A percentile compares a stretch with the other conserved stretches of the same genome.
Conservation (phyloP, 2,888 invertebrate species). For the Drosophila anceps region DNA sequence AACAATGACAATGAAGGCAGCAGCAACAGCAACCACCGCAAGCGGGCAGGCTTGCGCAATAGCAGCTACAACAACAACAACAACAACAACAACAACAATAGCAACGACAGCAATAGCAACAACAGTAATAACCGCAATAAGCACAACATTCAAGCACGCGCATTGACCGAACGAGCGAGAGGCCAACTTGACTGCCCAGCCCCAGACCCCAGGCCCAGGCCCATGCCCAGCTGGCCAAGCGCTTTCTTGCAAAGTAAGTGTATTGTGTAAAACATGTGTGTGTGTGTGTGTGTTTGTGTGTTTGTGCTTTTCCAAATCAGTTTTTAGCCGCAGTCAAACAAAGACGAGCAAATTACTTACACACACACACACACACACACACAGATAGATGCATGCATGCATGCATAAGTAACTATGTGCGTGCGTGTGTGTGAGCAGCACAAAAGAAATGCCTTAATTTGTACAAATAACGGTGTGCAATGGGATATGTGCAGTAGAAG, state of each 20-base stretch:
- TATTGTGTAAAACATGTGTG: background rate
- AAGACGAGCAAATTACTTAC: constrained; percentile 21
- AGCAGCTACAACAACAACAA: constrained; percentile 30
- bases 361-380: background rate
- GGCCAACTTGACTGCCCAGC: constrained; percentile 57
- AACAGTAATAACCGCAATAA: constrained; percentile 30
- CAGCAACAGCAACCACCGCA: constrained; percentile 37
- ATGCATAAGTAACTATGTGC: constrained; percentile 1
- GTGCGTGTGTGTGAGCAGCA: constrained; percentile 29
- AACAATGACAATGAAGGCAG: constrained; percentile 55
- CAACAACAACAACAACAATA: constrained; percentile 38
- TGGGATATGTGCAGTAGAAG: constrained; percentile 19
- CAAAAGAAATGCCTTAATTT: constrained; percentile 61
- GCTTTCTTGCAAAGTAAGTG: constrained; percentile 47
- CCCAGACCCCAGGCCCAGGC: constrained; percentile 37
- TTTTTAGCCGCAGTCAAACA: constrained; percentile 25
- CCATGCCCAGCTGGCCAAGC: constrained; percentile 43
- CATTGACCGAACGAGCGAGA: constrained; percentile 59
- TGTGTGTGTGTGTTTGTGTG: constrained; percentile 18
- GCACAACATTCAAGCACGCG: constrained; percentile 72
- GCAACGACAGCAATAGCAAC: constrained; percentile 23
- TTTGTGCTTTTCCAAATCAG: constrained; percentile 35
- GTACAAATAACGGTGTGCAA: constrained; percentile 41
- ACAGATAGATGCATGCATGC: background rate
- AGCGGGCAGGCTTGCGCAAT: constrained; percentile 45